These are phyloP conservation scores for Gallinago jamesoni DNA, from an alignment of 2,113 vertebrate genomes.

Conservation along the genomic window DNA sequence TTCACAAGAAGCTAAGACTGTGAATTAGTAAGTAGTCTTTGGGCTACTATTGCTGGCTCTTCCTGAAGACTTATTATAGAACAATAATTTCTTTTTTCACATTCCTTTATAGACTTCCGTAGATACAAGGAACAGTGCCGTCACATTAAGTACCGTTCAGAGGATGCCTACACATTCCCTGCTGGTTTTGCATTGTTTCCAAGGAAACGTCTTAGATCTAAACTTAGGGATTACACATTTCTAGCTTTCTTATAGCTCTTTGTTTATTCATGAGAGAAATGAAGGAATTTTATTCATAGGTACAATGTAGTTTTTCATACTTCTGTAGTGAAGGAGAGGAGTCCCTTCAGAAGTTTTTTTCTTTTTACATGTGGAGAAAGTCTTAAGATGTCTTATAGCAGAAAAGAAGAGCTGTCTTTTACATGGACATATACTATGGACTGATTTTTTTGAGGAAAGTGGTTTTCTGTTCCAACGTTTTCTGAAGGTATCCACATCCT, in stretches of 20 bases:
- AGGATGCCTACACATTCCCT: constrained; percentile 59
- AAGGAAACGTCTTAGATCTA: constrained; percentile 61
- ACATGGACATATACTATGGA: neutral
- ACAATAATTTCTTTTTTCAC: constrained; percentile 39
- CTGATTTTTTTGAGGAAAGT: neutral
- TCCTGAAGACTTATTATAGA: constrained; percentile 43
- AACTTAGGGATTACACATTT: constrained; percentile 70
- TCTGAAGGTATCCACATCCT: neutral
- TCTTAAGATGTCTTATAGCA: neutral
- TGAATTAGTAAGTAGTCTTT: neutral
- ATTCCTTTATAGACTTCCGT: constrained; percentile 53
- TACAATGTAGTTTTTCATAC: constrained; percentile 53
- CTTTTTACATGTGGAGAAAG: neutral
- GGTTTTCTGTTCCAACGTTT: neutral
- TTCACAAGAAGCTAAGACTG: neutral
- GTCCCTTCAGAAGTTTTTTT: neutral
- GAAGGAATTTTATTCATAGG: constrained; percentile 61
- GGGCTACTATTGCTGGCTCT: neutral
- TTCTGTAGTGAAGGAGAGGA: neutral
- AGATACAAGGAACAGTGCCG: constrained; percentile 46
- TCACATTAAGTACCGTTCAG: constrained; percentile 50
- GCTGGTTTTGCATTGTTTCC: constrained; percentile 68
- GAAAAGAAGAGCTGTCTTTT: neutral
- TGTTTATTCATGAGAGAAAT: constrained; percentile 62
- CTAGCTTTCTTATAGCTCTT: constrained; percentile 57